Conservation (phyloP, 2,888 invertebrate genomes). For the Tanytarsus gracilentus region DNA sequence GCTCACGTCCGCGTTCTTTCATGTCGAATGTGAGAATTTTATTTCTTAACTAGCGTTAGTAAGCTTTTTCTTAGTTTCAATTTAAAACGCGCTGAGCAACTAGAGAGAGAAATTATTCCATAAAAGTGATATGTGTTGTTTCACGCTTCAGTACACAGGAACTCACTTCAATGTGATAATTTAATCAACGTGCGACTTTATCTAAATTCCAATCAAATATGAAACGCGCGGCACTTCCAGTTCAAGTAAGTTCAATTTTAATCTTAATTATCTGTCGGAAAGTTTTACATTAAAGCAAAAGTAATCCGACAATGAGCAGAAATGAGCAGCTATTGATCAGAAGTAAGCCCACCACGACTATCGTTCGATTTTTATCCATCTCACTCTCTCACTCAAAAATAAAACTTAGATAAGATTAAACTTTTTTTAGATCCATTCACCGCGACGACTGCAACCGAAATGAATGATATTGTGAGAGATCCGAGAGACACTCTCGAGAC, state of each 20-base stretch:
- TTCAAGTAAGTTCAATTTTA: slow-evolving; percentile 4
- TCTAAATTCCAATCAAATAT: slow-evolving; percentile 20
- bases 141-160: slow-evolving; percentile 15
- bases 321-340: slow-evolving; percentile 23
- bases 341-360: slow-evolving; percentile 11
- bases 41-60: too few relatives aligned
- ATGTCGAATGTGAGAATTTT: too few relatives aligned
- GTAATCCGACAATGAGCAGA: slow-evolving; percentile 6
- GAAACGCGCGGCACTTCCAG: background rate
- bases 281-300: background rate
- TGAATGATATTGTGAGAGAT: background rate
- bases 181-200: slow-evolving; percentile 20
- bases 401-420: background rate
- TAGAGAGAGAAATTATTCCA: background rate
- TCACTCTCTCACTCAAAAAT: background rate
- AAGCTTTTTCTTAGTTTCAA: too few relatives aligned
- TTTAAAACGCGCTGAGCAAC: too few relatives aligned
- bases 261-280: background rate
- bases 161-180: slow-evolving; percentile 23
- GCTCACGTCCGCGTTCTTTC: slow-evolving; percentile 20
- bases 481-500: slow-evolving; percentile 11
- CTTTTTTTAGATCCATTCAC: background rate
- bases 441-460: background rate
- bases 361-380: slow-evolving; percentile 17
- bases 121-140: background rate